Conservation (phyloP, 2,888 invertebrate species). For the Cordilura impudica region DNA sequence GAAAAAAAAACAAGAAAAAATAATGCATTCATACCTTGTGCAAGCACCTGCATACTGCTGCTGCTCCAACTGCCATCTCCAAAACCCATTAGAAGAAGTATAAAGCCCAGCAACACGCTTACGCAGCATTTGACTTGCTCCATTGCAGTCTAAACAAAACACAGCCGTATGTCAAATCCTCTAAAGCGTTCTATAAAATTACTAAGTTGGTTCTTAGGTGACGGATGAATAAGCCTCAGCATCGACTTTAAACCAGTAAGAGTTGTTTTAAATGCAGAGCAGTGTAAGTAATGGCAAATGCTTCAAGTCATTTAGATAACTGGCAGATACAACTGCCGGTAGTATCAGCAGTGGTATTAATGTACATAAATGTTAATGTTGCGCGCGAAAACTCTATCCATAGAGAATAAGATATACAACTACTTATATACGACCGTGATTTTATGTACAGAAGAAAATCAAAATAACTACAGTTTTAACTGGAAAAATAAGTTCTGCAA, state of each 20-base stretch:
- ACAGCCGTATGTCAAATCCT: conserved; percentile 51
- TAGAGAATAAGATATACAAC: conserved; percentile 50
- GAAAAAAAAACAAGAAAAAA: not conserved
- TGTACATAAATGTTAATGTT: conserved; percentile 56
- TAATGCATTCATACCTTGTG: conserved; percentile 69
- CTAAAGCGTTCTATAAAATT: conserved; percentile 53
- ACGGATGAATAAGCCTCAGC: not conserved
- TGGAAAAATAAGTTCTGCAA: conserved; percentile 62
- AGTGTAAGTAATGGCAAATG: no score
- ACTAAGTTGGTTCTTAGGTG: conserved; percentile 19
- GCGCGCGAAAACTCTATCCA: conserved; percentile 61
- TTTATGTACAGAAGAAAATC: not conserved
- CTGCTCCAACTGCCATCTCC: conserved; percentile 54
- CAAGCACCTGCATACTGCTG: conserved; percentile 63
- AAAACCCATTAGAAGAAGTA: conserved; percentile 66
- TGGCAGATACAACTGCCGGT: conserved; percentile 37
- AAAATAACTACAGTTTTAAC: not conserved
- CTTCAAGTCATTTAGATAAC: conserved; percentile 28
- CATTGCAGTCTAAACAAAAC: conserved; percentile 67
- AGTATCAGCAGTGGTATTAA: conserved; percentile 53
- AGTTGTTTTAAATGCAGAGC: conserved; percentile 24
- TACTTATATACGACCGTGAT: not conserved
- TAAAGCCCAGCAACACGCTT: conserved; percentile 66
- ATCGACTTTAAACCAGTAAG: conserved; percentile 23
- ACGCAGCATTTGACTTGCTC: conserved; percentile 66